A percentile compares a stretch with the other conserved stretches of the same genome.
Conservation (phyloP, 2,113 vertebrate genomes). For the Emberiza fucata region DNA sequence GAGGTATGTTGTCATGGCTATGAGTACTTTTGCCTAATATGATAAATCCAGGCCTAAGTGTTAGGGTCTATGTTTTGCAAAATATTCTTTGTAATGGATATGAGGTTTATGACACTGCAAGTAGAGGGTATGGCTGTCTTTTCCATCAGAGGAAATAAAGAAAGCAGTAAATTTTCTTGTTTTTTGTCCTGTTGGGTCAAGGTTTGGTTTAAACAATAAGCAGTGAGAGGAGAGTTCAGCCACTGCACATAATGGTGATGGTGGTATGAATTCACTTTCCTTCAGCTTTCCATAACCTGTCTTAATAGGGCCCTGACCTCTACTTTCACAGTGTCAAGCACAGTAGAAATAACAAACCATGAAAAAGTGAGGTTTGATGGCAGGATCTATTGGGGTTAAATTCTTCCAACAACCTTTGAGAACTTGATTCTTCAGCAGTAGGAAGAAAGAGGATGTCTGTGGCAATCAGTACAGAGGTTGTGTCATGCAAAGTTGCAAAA, state of each 20-base stretch:
- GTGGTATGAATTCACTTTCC: conserved; percentile 24
- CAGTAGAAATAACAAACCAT: conserved; percentile 25
- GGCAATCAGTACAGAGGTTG: not conserved
- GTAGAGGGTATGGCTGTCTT: not conserved
- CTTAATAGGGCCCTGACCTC: conserved; percentile 49
- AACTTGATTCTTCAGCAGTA: not conserved
- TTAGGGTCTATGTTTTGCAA: not conserved
- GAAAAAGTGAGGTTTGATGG: conserved; percentile 20
- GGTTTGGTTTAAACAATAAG: not conserved
- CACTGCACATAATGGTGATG: not conserved
- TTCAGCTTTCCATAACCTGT: conserved; percentile 11
- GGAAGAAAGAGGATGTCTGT: not conserved
- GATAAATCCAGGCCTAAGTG: not conserved
- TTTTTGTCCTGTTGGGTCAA: not conserved
- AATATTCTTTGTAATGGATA: not conserved
- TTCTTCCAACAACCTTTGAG: conserved; percentile 49
- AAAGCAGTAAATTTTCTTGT: not conserved
- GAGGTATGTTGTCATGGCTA: rapidly evolving
- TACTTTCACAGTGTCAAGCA: conserved; percentile 48
- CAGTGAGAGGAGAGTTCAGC: not conserved
- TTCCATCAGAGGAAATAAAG: not conserved
- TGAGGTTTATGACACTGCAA: not conserved
- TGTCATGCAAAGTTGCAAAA: not conserved
- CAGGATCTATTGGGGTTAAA: conserved; percentile 48
- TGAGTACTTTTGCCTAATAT: not conserved